These are phyloP conservation scores for Picathartes gymnocephalus DNA, from an alignment of 2,113 vertebrate species.

Conservation along the genomic window DNA sequence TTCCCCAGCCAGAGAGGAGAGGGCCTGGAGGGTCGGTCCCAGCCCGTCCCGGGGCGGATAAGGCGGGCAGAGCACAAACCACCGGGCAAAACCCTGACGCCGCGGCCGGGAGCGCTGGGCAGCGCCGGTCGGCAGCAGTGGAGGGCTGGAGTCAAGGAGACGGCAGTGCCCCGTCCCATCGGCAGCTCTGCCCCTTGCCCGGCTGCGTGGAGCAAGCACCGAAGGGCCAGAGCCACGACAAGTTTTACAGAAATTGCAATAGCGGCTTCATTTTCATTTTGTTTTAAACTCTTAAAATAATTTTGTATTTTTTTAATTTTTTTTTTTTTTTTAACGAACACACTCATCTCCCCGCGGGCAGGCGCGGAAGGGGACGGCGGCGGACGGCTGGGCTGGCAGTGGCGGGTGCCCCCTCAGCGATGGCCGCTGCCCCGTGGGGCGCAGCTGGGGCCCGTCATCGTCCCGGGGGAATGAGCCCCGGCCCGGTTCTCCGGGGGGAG, in stretches of 20 bases:
- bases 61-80: not conserved
- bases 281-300: not conserved
- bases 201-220: fast-evolving
- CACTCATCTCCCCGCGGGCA: not conserved
- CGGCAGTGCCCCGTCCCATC: fast-evolving
- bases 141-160: not conserved
- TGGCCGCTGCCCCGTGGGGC: not conserved
- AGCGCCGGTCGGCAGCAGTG: not conserved
- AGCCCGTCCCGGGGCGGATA: fast-evolving
- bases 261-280: not conserved
- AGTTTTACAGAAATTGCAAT: not conserved
- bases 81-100: not conserved
- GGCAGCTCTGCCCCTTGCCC: not conserved
- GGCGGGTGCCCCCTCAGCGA: not conserved
- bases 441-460: not conserved
- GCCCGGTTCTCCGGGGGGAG: fast-evolving
- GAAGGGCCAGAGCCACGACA: not conserved
- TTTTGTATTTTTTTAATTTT: not conserved
- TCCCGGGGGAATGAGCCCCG: fast-evolving
- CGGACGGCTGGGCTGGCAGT: not conserved
- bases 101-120: not conserved
- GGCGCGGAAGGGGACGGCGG: fast-evolving
- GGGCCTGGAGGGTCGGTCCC: not conserved
- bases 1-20: not conserved
- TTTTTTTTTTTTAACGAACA: not conserved